These are phyloP conservation scores for Neosalanx taihuensis DNA, from an alignment of 2,797 vertebrate species.

Conservation along the genomic window DNA sequence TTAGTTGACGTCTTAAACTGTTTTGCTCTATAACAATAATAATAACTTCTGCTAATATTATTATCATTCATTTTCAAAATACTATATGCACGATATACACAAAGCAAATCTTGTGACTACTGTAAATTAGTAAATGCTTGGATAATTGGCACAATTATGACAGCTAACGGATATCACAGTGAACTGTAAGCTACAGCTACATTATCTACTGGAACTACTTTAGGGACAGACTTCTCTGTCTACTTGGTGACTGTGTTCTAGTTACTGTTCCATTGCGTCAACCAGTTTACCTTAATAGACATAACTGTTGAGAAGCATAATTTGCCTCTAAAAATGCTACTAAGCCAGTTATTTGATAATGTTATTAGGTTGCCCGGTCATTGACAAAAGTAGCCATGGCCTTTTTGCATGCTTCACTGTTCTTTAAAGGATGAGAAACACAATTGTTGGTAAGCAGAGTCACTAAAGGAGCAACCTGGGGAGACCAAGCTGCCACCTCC, in stretches of 20 bases:
- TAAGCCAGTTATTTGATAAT: slow-evolving; percentile 54
- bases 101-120: slow-evolving; percentile 75
- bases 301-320: slow-evolving; percentile 36
- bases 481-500: slow-evolving; percentile 23
- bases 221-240: slow-evolving; percentile 46
- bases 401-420: slow-evolving; percentile 64
- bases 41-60: slow-evolving; percentile 63
- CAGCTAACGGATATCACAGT: slow-evolving; percentile 79
- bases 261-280: slow-evolving; percentile 37
- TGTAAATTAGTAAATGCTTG: slow-evolving; percentile 81
- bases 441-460: slow-evolving; percentile 1
- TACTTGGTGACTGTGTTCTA: slow-evolving; percentile 57
- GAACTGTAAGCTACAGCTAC: slow-evolving; percentile 79
- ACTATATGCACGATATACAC: slow-evolving; percentile 87
- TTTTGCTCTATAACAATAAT: slow-evolving; percentile 59
- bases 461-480: slow-evolving; percentile 29
- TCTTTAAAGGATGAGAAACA: slow-evolving; percentile 17
- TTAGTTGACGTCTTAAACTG: slow-evolving; percentile 54
- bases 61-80: slow-evolving; percentile 80
- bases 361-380: slow-evolving; percentile 36
- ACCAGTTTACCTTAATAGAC: slow-evolving; percentile 27
- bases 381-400: slow-evolving; percentile 68
- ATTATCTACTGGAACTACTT: slow-evolving; percentile 78
- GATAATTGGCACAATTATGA: slow-evolving; percentile 93
- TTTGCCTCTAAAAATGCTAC: slow-evolving; percentile 54